Conservation (phyloP, 2,888 invertebrate genomes). For the Macrophya annulata region DNA sequence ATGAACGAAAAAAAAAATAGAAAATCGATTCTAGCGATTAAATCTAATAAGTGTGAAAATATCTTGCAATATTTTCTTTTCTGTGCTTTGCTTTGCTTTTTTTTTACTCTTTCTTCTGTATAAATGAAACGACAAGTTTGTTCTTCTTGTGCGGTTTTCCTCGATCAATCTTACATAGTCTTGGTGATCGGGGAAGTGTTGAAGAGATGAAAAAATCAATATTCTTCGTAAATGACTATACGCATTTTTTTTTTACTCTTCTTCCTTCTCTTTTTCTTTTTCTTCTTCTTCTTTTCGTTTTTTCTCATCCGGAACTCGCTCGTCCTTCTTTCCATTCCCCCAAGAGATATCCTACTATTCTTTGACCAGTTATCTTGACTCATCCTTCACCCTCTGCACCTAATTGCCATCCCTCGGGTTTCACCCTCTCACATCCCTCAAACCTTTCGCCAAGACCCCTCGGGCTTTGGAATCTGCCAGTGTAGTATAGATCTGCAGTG, state of each 20-base stretch:
- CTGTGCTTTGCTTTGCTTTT: not conserved
- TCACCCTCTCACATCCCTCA: conserved; percentile 1
- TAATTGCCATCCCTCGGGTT: conserved; percentile 52
- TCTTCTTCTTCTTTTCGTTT: not conserved
- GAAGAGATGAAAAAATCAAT: conserved; percentile 53
- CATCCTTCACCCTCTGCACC: conserved; percentile 52
- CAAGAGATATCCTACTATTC: conserved; percentile 33
- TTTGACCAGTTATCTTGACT: conserved; percentile 52
- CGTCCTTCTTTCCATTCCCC: not conserved
- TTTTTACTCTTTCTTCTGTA: not conserved
- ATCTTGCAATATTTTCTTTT: too few species aligned
- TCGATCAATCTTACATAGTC: conserved; percentile 49
- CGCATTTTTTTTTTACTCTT: not conserved
- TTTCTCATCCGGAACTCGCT: not conserved
- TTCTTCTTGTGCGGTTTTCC: not conserved
- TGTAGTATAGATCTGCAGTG: not conserved
- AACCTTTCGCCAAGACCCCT: conserved; percentile 28
- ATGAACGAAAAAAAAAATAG: not conserved
- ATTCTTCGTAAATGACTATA: conserved; percentile 49
- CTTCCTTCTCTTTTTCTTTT: too few species aligned
- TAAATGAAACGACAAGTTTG: not conserved
- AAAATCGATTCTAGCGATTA: not conserved
- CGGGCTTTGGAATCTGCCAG: not conserved
- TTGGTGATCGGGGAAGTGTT: not conserved
- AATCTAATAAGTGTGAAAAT: not conserved